phyloP scores from a whole-genome alignment of 2,797 vertebrate genomes.

The Anguilla megastoma region DNA sequence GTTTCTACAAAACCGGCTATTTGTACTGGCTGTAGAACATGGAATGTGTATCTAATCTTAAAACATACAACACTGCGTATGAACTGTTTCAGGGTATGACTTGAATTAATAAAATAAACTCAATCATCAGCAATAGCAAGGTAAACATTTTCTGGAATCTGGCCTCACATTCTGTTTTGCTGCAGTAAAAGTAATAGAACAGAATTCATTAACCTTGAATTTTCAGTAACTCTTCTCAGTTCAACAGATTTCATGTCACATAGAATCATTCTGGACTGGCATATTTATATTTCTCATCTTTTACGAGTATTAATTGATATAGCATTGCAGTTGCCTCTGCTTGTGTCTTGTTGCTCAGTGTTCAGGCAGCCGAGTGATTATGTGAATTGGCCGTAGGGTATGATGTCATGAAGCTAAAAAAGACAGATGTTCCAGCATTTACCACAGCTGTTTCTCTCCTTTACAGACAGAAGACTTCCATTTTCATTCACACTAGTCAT shows the following conservation, averaged over 20 bases:
- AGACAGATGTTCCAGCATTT: background rate
- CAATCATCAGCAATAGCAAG: background rate
- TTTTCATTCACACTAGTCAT: background rate
- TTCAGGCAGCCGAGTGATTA: conserved; percentile 8
- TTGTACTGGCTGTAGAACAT: background rate
- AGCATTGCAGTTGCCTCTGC: background rate
- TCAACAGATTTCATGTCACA: background rate
- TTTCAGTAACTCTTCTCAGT: background rate
- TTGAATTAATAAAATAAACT: background rate
- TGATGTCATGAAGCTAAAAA: conserved; percentile 4
- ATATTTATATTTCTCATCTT: background rate
- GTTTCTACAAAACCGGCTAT: conserved; percentile 2
- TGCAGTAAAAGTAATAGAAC: background rate
- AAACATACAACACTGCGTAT: background rate
- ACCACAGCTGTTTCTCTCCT: conserved; percentile 3
- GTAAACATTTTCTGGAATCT: background rate
- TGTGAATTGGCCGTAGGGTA: background rate
- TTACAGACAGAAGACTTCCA: background rate
- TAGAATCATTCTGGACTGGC: background rate
- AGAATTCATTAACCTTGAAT: background rate
- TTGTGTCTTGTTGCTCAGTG: background rate
- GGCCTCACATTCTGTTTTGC: background rate
- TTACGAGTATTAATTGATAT: background rate
- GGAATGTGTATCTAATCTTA: background rate
- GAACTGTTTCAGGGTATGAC: background rate